Evolutionary conservation across 2,113 vertebrate species (phyloP).

Genomic region (Hymenochirus boettgeri): DNA sequence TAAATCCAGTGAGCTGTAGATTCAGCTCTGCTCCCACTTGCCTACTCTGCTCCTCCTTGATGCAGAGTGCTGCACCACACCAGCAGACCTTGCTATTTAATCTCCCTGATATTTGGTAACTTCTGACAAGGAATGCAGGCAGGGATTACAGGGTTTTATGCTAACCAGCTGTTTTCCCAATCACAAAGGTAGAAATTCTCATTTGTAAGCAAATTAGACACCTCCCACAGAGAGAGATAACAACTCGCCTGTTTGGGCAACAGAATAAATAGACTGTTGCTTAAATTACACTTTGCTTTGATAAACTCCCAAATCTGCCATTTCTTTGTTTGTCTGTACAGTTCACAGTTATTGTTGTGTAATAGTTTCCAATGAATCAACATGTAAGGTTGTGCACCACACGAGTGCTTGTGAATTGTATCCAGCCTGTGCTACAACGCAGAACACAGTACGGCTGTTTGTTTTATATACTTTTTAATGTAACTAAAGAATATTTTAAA

Average conservation of each 20-base stretch:
- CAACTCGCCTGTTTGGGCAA: constrained; percentile 9
- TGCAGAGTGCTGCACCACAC: not conserved
- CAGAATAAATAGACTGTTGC: constrained; percentile 27
- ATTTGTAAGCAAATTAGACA: not conserved
- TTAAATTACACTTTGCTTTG: constrained; percentile 24
- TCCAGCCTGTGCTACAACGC: no score
- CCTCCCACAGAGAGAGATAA: not conserved
- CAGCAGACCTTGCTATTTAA: constrained; percentile 17
- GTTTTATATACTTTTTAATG: no score
- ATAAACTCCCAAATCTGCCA: not conserved
- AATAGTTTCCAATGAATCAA: not conserved
- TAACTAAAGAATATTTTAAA: no score
- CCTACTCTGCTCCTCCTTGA: not conserved
- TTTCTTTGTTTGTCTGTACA: not conserved
- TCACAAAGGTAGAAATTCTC: not conserved
- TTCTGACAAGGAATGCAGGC: constrained; percentile 15
- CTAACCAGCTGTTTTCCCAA: not conserved
- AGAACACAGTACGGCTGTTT: no score
- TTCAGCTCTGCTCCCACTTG: not conserved
- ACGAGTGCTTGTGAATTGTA: no score
- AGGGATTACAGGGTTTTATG: not conserved
- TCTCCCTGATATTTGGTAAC: constrained; percentile 16
- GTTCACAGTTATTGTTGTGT: not conserved
- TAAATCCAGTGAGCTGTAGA: not conserved
- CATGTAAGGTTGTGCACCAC: no score